A percentile compares a stretch with the other conserved stretches of the same genome.
Evolutionary conservation across 2,888 invertebrate genomes (phyloP).

Genomic region (Flexamia atlantica): DNA sequence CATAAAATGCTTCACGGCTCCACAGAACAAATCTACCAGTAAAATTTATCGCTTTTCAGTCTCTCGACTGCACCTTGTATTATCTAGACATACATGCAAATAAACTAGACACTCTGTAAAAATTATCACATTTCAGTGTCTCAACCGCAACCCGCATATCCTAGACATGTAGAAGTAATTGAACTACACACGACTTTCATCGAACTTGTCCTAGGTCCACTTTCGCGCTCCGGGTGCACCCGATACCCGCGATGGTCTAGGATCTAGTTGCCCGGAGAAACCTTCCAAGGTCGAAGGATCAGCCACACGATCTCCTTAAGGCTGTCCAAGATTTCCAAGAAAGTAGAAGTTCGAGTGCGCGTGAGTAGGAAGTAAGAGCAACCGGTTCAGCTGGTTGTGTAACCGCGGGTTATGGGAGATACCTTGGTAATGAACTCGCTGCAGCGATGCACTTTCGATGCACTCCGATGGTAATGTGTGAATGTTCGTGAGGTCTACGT

Average conservation of each 20-base stretch:
- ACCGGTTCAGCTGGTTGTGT: neutral
- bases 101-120: no score
- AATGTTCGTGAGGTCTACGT: no score
- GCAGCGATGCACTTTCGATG: neutral
- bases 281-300: neutral
- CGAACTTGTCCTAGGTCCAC: neutral
- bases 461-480: no score
- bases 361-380: neutral
- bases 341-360: conserved; percentile 1
- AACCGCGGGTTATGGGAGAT: neutral
- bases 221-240: neutral
- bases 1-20: no score
- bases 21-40: no score
- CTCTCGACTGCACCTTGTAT: no score
- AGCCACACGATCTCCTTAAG: neutral
- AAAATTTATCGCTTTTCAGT: no score
- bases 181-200: no score
- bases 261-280: conserved; percentile 1
- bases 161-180: no score
- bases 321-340: neutral
- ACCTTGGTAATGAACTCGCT: neutral
- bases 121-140: no score
- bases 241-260: neutral
- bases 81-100: no score
- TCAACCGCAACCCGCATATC: no score